Evolutionary conservation across 2,113 vertebrate species (phyloP).

Genomic region (Protobothrops mucrosquamatus): DNA sequence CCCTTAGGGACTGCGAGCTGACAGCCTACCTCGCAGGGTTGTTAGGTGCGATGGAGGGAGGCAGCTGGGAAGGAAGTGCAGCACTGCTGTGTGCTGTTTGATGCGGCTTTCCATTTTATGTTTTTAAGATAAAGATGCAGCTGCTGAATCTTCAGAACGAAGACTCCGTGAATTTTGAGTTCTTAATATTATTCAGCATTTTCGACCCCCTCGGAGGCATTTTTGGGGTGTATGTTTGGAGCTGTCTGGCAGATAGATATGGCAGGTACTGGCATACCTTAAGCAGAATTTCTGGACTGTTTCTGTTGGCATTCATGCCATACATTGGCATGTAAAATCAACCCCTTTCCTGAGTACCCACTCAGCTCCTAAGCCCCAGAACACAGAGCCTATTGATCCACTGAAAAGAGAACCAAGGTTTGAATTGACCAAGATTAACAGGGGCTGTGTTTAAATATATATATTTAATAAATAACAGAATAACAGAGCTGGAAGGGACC

Average conservation of each 20-base stretch:
- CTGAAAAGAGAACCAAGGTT: too few relatives aligned
- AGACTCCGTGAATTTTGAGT: rapidly evolving
- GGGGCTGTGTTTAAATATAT: too few relatives aligned
- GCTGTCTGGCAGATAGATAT: not conserved
- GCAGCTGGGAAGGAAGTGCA: not conserved
- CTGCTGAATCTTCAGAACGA: not conserved
- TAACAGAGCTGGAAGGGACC: too few relatives aligned
- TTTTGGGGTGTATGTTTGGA: not conserved
- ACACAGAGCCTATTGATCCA: not conserved
- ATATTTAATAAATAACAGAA: too few relatives aligned
- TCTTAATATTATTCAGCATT: not conserved
- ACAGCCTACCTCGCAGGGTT: not conserved
- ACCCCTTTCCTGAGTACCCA: not conserved
- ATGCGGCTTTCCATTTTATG: not conserved
- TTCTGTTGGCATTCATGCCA: not conserved
- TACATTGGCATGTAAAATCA: not conserved
- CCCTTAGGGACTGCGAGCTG: not conserved
- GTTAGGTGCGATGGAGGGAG: not conserved
- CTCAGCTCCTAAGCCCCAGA: not conserved
- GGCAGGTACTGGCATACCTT: not conserved
- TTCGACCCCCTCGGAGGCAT: not conserved
- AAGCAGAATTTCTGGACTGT: not conserved
- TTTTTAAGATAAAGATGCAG: not conserved
- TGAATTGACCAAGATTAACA: too few relatives aligned
- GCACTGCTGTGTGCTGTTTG: rapidly evolving